These are phyloP conservation scores for Schizopygopsis malacanthus DNA, from an alignment of 2,797 vertebrate genomes.

Conservation along the genomic window DNA sequence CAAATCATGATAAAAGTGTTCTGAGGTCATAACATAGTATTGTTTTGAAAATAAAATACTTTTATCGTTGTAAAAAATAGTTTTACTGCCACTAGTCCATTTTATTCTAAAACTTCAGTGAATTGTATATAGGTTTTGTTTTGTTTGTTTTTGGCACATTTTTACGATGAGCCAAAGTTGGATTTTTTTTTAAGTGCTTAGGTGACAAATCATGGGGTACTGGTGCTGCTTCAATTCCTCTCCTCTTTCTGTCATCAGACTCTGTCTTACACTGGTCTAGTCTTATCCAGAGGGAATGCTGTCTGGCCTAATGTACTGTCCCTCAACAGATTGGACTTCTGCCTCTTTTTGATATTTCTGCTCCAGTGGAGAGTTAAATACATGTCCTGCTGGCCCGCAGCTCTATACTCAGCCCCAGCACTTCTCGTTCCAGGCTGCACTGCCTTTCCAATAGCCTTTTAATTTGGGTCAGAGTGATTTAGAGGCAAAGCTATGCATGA, in stretches of 20 bases:
- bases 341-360: conserved; percentile 76
- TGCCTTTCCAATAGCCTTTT: conserved; percentile 58
- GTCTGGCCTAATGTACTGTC: conserved; percentile 72
- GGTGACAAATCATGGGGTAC: conserved; percentile 43
- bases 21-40: not conserved
- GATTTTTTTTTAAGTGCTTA: not conserved
- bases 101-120: too few relatives aligned
- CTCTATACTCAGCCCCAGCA: conserved; percentile 23
- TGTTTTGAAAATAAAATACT: not conserved
- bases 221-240: conserved; percentile 52
- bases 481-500: conserved; percentile 55
- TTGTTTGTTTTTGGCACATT: not conserved
- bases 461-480: conserved; percentile 63
- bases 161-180: not conserved
- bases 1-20: not conserved
- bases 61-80: not conserved
- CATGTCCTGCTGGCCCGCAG: conserved; percentile 68
- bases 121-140: not conserved
- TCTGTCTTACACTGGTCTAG: conserved; percentile 60
- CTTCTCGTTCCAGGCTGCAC: conserved; percentile 45
- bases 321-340: conserved; percentile 70
- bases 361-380: conserved; percentile 78
- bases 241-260: conserved; percentile 68
- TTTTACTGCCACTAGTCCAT: not conserved
- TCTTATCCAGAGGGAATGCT: conserved; percentile 69